Evolutionary conservation across 2,113 vertebrate species (phyloP), one percentile per base, ranked within the genome.

Genomic region (Micromys minutus): DNA sequence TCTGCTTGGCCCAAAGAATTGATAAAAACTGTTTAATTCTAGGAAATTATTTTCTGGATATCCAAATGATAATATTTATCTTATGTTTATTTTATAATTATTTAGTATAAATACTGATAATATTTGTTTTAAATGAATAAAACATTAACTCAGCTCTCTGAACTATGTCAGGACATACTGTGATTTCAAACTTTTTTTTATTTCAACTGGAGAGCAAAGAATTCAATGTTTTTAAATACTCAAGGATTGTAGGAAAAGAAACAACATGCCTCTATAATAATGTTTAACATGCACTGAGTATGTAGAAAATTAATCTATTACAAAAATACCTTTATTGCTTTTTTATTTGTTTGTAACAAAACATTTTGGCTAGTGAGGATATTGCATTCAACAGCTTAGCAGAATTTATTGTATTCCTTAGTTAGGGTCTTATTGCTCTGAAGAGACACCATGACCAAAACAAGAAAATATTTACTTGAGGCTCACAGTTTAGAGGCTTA

Each of bases 1-100:
- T 97, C 36, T 75, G 96, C 89, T 96, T 29, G 95, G 36, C 90
- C 89, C 52, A 87, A 92, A 57, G 26, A 87, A 67, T 21, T 59
- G 17, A 69, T 77, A 67, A 95, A 91, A 94, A 52, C 39, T 81
- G 2, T 36, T 75, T 94, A 24, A 19, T 94, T 93, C 22, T 36
- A 85, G 87, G 63, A 87, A 93, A 79, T 6, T 13, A n/a, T 63
- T 5, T 87, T 75, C 45, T 80, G 8, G 15, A 31, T 29, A 17
- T 87, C 42, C 36, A 61, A 61, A 86, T 59, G 42, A 92, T 87
- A n/a, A n/a, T n/a, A n/a, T n/a, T n/a, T n/a, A n/a, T n/a, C n/a
- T n/a, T n/a, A n/a, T n/a, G n/a, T n/a, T n/a, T n/a, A n/a, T n/a
- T n/a, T n/a, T n/a, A n/a, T n/a, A n/a, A n/a, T n/a, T n/a, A n/a